Conservation (phyloP, 92 coral and sea anemone species). For the Heteractis magnifica region DNA sequence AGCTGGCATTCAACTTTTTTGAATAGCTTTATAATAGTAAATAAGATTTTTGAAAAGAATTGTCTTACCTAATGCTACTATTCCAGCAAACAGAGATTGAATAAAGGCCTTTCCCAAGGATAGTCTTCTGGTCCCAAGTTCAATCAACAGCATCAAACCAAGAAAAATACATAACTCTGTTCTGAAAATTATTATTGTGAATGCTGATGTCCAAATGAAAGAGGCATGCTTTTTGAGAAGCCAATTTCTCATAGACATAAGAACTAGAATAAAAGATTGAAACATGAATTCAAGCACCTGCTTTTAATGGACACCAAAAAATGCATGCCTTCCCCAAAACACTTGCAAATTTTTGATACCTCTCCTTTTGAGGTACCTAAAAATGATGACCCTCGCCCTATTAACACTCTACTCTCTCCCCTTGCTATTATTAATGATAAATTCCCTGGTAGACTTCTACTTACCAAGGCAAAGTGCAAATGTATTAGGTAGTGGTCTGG, state of each 20-base stretch:
- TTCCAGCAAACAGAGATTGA: conserved; percentile 76
- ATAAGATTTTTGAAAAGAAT: background rate
- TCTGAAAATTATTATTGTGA: conserved; percentile 84
- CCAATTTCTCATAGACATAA: conserved; percentile 67
- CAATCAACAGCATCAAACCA: conserved; percentile 75
- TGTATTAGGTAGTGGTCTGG: conserved; percentile 94
- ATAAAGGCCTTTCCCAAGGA: conserved; percentile 52
- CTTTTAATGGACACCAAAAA: too few species aligned
- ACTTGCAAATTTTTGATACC: too few species aligned
- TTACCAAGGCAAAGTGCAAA: conserved; percentile 92
- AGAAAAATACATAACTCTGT: conserved; percentile 77
- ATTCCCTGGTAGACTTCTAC: background rate
- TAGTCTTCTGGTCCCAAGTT: conserved; percentile 58
- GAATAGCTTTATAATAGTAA: too few species aligned
- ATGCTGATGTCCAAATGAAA: conserved; percentile 93
- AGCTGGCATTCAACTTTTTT: too few species aligned
- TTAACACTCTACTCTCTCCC: too few species aligned
- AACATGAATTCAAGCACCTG: background rate
- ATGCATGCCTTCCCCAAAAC: too few species aligned
- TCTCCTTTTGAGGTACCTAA: too few species aligned
- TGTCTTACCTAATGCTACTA: conserved; percentile 72
- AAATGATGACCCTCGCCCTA: too few species aligned
- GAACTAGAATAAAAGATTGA: conserved; percentile 39
- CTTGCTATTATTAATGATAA: too few species aligned
- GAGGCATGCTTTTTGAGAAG: conserved; percentile 58